Percentiles rank a stretch among this genome's conserved stretches.
These are phyloP conservation scores for Drosophila rufa DNA, from an alignment of 1,140 invertebrate genomes.

Conservation along the genomic window DNA sequence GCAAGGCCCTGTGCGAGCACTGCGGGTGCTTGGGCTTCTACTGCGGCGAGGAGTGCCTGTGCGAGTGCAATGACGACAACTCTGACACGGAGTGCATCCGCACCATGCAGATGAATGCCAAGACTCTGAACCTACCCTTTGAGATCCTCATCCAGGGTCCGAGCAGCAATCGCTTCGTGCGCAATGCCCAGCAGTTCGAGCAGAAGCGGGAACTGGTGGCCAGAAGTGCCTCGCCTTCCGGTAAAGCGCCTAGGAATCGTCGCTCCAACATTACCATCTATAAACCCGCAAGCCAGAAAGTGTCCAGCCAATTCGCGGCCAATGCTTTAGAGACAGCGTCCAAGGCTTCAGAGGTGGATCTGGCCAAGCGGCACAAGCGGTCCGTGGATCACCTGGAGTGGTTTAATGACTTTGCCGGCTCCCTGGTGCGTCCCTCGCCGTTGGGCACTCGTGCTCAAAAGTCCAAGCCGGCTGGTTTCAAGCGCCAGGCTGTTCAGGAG, in stretches of 20 bases:
- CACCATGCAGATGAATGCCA: constrained; percentile 74
- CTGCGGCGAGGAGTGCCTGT: constrained; percentile 84
- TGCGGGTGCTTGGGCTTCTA: constrained; percentile 83
- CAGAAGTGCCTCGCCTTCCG: constrained; percentile 11
- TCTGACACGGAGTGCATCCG: constrained; percentile 77
- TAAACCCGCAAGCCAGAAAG: constrained; percentile 42
- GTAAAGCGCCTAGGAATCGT: constrained; percentile 41
- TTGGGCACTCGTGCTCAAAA: constrained; percentile 47
- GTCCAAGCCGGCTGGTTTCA: constrained; percentile 30
- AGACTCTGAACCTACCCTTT: constrained; percentile 62
- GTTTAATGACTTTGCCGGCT: constrained; percentile 76
- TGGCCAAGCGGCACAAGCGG: constrained; percentile 54
- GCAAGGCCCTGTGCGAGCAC: constrained; percentile 76
- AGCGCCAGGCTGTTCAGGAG: constrained; percentile 36
- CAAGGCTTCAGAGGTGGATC: constrained; percentile 38
- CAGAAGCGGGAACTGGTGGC: constrained; percentile 48
- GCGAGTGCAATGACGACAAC: constrained; percentile 80
- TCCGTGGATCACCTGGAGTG: constrained; percentile 72
- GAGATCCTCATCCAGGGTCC: constrained; percentile 82
- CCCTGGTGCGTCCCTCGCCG: constrained; percentile 71
- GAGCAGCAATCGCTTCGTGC: constrained; percentile 74
- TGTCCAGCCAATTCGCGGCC: background rate
- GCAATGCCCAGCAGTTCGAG: constrained; percentile 77
- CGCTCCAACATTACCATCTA: constrained; percentile 77
- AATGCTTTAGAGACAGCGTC: constrained; percentile 43